A percentile compares a stretch with the other conserved stretches of the same genome.
phyloP scores from a whole-genome alignment of 2,888 invertebrate genomes.

The Aleiodes alternator region DNA sequence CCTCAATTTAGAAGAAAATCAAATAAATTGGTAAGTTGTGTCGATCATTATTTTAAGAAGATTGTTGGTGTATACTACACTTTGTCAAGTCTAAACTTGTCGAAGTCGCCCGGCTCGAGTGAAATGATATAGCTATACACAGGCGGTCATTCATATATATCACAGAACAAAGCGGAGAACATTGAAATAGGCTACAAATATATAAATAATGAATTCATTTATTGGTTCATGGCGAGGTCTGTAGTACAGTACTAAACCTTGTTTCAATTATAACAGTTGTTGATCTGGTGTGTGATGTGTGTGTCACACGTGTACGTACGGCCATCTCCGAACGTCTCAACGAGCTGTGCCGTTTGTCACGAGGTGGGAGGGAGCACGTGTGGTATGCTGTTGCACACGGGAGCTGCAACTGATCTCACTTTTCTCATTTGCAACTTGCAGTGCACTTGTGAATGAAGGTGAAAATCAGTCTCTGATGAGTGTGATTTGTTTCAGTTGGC shows the following conservation, averaged over 20 bases:
- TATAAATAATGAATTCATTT: conserved; percentile 14
- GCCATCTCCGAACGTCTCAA: conserved; percentile 25
- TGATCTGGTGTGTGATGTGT: conserved; percentile 20
- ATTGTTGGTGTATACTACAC: not conserved
- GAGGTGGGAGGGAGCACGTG: conserved; percentile 36
- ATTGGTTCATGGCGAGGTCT: conserved; percentile 31
- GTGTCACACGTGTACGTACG: conserved; percentile 30
- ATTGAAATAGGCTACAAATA: conserved; percentile 4
- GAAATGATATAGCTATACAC: conserved; percentile 20
- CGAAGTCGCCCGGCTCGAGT: conserved; percentile 20
- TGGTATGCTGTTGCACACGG: conserved; percentile 41
- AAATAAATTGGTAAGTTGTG: no score
- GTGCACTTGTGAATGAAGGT: conserved; percentile 50
- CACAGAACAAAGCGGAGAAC: conserved; percentile 8
- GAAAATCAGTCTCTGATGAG: conserved; percentile 44
- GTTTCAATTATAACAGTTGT: conserved; percentile 22
- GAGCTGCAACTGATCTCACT: conserved; percentile 47
- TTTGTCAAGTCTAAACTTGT: conserved; percentile 28
- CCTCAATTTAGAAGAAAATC: no score
- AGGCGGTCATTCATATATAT: not conserved
- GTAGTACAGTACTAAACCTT: conserved; percentile 31
- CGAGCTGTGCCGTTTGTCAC: conserved; percentile 31
- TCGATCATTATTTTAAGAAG: no score
- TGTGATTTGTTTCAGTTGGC: conserved; percentile 19
- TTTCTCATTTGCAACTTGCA: conserved; percentile 46